phyloP scores from a whole-genome alignment of 2,797 vertebrate species.

The Simalia tracyae region DNA sequence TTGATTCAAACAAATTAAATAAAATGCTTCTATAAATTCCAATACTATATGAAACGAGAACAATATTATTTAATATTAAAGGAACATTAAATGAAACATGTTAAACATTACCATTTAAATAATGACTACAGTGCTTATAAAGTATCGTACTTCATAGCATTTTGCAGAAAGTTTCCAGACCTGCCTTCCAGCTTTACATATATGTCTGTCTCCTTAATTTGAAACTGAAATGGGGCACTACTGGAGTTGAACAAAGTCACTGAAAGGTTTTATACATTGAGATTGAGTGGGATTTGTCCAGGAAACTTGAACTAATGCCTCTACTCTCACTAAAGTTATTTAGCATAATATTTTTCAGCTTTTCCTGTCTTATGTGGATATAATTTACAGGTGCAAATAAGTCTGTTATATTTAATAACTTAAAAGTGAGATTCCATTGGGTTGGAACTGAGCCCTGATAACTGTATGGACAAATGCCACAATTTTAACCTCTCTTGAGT shows the following conservation, averaged over 20 bases:
- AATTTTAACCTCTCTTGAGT: not conserved
- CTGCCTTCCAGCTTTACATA: slow-evolving; percentile 30
- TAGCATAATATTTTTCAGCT: not conserved
- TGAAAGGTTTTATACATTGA: not conserved
- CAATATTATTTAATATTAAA: slow-evolving; percentile 51
- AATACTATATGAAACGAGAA: slow-evolving; percentile 52
- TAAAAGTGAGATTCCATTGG: not conserved
- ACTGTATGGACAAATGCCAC: not conserved
- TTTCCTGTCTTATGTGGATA: slow-evolving; percentile 7
- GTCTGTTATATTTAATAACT: slow-evolving; percentile 14
- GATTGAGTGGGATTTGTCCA: slow-evolving; percentile 20
- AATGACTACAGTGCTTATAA: slow-evolving; percentile 49
- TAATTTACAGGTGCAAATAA: slow-evolving; percentile 34
- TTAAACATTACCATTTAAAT: slow-evolving; percentile 40
- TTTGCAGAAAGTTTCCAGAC: slow-evolving; percentile 21
- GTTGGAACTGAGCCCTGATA: not conserved
- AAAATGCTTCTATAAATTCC: slow-evolving; percentile 14
- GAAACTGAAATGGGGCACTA: slow-evolving; percentile 28
- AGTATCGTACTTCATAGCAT: slow-evolving; percentile 8
- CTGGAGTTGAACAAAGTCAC: slow-evolving; percentile 16
- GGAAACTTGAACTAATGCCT: slow-evolving; percentile 26
- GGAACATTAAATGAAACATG: slow-evolving; percentile 39
- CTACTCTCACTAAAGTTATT: slow-evolving; percentile 18
- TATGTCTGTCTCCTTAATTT: slow-evolving; percentile 23
- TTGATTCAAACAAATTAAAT: slow-evolving; percentile 54